phyloP scores from a whole-genome alignment of 2,797 vertebrate genomes.

The Chaetophractus vellerosus region DNA sequence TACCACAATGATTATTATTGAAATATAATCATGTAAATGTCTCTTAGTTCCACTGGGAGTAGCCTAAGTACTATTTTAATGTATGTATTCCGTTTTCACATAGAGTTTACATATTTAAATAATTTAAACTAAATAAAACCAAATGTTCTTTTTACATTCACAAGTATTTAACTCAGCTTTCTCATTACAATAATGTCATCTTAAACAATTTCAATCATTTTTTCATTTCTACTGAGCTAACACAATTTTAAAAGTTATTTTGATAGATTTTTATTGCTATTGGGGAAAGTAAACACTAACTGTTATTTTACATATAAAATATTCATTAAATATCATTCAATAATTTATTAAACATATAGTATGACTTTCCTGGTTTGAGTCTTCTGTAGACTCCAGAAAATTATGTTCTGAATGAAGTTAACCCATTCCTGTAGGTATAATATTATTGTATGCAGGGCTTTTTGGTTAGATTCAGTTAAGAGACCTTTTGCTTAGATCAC shows the following conservation, averaged over 20 bases:
- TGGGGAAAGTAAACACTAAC: background rate
- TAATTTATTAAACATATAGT: background rate
- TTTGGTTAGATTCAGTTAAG: no score
- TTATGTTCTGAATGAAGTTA: no score
- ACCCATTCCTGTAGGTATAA: no score
- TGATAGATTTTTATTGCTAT: constrained; percentile 15
- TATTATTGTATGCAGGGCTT: no score
- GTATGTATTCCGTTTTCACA: constrained; percentile 70
- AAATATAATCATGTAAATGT: constrained; percentile 55
- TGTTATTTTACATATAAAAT: background rate
- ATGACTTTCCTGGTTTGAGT: background rate
- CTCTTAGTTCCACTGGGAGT: constrained; percentile 6
- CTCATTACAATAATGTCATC: constrained; percentile 5
- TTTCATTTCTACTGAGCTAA: constrained; percentile 41
- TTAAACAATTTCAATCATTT: constrained; percentile 32
- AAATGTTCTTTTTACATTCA: constrained; percentile 54
- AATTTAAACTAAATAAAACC: constrained; percentile 70
- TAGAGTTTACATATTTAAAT: constrained; percentile 46
- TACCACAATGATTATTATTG: background rate
- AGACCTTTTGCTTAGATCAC: no score
- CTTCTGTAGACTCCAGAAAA: no score
- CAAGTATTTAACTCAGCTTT: constrained; percentile 52
- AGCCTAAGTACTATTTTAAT: constrained; percentile 70
- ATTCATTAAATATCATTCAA: background rate
- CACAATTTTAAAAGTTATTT: constrained; percentile 20